These are phyloP conservation scores for Unio pictorum DNA, from an alignment of 2,888 invertebrate genomes.

Conservation along the genomic window DNA sequence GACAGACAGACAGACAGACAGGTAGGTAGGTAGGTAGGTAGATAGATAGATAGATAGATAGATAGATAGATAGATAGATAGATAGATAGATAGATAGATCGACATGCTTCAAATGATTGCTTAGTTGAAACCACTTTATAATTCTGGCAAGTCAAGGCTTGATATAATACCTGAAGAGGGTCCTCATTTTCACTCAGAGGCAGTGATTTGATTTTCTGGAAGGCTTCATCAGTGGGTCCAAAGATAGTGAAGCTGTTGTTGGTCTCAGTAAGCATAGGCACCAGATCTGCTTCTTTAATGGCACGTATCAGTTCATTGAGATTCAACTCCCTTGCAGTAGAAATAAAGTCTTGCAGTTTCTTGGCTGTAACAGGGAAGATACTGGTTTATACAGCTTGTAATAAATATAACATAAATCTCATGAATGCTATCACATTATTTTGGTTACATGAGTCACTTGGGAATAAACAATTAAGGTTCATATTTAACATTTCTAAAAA, in stretches of 20 bases:
- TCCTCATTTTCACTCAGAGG: background rate
- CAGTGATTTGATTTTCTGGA: constrained; percentile 45
- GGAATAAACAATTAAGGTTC: no score
- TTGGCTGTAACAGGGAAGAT: constrained; percentile 63
- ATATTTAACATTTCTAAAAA: no score
- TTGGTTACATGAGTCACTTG: no score
- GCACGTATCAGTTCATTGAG: constrained; percentile 76
- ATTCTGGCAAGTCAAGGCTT: background rate
- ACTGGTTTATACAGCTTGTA: background rate
- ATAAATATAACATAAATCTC: no score
- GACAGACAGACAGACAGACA: no score
- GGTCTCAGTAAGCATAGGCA: constrained; percentile 73
- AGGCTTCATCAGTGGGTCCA: constrained; percentile 53
- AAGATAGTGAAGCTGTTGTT: constrained; percentile 56
- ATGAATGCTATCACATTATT: no score
- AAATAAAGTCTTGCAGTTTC: constrained; percentile 75
- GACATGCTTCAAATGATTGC: no score
- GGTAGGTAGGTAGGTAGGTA: no score
- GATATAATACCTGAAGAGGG: constrained; percentile 20
- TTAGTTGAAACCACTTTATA: background rate
- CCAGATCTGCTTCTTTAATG: constrained; percentile 72
- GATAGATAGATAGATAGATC: no score
- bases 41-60: no score
- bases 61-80: no score
- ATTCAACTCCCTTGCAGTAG: constrained; percentile 76